Evolutionary conservation across 2,888 invertebrate species (phyloP).

Genomic region (Paralinhomoeus sp.): DNA sequence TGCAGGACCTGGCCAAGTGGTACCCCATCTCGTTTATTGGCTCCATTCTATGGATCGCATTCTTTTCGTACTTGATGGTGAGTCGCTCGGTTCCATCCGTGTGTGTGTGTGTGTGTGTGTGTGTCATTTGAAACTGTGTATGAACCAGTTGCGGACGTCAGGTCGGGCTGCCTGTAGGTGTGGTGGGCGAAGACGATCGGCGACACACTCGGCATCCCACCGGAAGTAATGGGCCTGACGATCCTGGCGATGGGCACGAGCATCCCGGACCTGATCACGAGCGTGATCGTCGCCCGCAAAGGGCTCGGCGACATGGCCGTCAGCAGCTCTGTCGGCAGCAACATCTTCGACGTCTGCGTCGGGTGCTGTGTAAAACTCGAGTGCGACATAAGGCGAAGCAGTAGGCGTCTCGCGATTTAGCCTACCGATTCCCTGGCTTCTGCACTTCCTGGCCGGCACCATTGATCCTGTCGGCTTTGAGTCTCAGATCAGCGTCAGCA

Average conservation of each 20-base stretch:
- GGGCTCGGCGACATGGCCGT: constrained; percentile 99
- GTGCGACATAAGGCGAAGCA: too few species aligned
- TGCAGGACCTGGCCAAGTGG: constrained; percentile 24
- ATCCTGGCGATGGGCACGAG: constrained; percentile 89
- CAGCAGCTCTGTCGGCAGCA: constrained; percentile 91
- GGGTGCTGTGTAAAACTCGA: constrained; percentile 56
- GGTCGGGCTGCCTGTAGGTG: too few species aligned
- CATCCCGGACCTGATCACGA: constrained; percentile 92
- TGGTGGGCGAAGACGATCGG: constrained; percentile 96
- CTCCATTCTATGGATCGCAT: constrained; percentile 29
- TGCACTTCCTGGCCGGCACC: constrained; percentile 55
- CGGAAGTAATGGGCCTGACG: constrained; percentile 89
- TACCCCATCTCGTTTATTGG: constrained; percentile 26
- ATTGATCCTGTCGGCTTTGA: constrained; percentile 27
- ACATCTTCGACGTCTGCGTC: constrained; percentile 96
- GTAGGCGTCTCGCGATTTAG: constrained; percentile 31
- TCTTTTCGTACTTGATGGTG: constrained; percentile 83
- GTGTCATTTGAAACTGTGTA: too few species aligned
- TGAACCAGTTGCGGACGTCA: too few species aligned
- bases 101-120: too few species aligned
- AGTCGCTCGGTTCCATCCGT: too few species aligned
- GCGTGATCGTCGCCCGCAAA: constrained; percentile 89
- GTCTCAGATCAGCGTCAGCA: constrained; percentile 51
- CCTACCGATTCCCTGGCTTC: constrained; percentile 86
- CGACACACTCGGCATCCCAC: constrained; percentile 63